A percentile compares a stretch with the other conserved stretches of the same genome.
phyloP scores from a whole-genome alignment of 2,113 vertebrate genomes.

The Xenopus tropicalis region DNA sequence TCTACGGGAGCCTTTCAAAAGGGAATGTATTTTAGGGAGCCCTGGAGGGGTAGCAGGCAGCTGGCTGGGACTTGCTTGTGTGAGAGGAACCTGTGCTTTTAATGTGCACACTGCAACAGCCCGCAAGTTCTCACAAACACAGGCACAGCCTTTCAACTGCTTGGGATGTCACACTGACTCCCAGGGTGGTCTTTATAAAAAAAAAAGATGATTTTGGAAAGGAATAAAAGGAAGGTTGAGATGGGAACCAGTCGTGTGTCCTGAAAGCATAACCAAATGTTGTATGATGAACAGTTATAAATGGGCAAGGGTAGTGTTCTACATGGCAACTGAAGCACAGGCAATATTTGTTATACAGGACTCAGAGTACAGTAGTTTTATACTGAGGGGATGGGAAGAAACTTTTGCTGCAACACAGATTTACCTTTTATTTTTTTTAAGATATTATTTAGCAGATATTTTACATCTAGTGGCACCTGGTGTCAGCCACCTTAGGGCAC shows the following conservation, averaged over 20 bases:
- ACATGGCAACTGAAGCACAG: no score
- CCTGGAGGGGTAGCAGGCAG: constrained; percentile 57
- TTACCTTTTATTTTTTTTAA: no score
- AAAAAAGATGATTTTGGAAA: constrained; percentile 54
- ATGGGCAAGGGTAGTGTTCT: neutral
- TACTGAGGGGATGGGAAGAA: no score
- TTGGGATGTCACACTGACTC: constrained; percentile 56
- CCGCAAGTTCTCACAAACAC: constrained; percentile 60
- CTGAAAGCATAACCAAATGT: constrained; percentile 46
- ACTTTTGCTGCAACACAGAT: no score
- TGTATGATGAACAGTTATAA: constrained; percentile 14
- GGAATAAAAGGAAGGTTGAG: constrained; percentile 47
- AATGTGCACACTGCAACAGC: constrained; percentile 61
- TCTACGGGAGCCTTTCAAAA: constrained; percentile 61
- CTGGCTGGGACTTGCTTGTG: constrained; percentile 57
- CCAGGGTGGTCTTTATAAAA: constrained; percentile 59
- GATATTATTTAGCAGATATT: no score
- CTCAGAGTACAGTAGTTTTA: no score
- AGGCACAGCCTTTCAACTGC: constrained; percentile 56
- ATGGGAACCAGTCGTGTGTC: constrained; percentile 47
- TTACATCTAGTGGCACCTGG: no score
- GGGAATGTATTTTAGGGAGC: constrained; percentile 53
- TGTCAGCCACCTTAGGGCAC: no score
- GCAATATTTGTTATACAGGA: no score
- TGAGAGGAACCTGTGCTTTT: constrained; percentile 59